Base-by-base conservation (phyloP, 2,888 invertebrate genomes). In the Ennomos quercinarius region DNA sequence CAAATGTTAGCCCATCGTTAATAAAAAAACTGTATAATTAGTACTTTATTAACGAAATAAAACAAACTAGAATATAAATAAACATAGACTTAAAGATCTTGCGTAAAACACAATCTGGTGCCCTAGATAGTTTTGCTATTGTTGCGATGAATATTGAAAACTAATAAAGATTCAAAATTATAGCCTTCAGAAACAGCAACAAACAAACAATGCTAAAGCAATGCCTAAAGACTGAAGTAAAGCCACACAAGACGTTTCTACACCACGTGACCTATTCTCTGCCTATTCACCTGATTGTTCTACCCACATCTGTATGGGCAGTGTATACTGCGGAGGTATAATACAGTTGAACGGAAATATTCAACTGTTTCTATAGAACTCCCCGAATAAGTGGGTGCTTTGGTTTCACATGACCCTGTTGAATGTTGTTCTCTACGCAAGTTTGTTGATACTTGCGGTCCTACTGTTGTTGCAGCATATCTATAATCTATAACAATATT, bases 321-420 rank as follows among this genome's bases (percentile, higher is more conserved):
- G 37, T 50, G n/a, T 36, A 54, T n/a, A n/a, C n/a, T n/a, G n/a
- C n/a, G n/a, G 17, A 34, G 44, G 13, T 36, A 54, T n/a, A n/a
- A n/a, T n/a, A n/a, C n/a, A n/a, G n/a, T n/a, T n/a, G n/a, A n/a
- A 40, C 35, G 39, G 40, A 27, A 51, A 38, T 42, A 49, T 46
- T 46, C 27, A 8, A 45, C 51, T 38, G 38, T 34, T 47, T 43
- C 48, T 47, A 48, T 58, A 48, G 47, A 48, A 58, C 36, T 58
- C n/a, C 39, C 39, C 52, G 13, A 57, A 47, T 52, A 41, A 47
- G 58, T 48, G 52, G 52, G 47, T 39, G 57, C 41, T 38, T 47
- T 47, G 45, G 41, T 57, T 42, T 57, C 47, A 42, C 46, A 46
- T 46, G 9, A 17, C 9, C 8, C 27, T 34, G 11, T 35, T 40